These are phyloP conservation scores for Notamacropus eugenii DNA, from an alignment of 2,797 vertebrate species.

Conservation along the genomic window DNA sequence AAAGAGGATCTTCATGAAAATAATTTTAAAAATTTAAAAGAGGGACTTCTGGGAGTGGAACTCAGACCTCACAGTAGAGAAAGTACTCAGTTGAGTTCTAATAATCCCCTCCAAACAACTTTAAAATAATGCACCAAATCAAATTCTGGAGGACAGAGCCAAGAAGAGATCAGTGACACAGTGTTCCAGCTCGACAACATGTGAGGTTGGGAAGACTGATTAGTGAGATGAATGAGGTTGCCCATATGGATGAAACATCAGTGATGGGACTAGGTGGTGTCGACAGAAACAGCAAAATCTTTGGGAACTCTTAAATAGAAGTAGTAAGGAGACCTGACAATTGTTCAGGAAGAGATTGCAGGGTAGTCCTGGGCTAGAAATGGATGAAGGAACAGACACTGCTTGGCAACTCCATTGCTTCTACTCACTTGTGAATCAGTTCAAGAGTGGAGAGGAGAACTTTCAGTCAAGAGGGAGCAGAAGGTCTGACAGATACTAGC, in stretches of 20 bases:
- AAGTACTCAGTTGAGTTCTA: neutral
- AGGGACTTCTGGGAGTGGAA: neutral
- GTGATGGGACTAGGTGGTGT: neutral
- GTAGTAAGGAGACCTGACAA: too few relatives aligned
- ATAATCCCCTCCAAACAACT: neutral
- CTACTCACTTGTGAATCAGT: neutral
- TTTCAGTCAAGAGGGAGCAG: too few relatives aligned
- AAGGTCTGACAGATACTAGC: neutral
- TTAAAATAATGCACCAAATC: neutral
- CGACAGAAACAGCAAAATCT: neutral
- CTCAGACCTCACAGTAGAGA: neutral
- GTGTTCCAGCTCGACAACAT: neutral
- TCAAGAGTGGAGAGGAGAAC: neutral
- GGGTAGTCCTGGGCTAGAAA: too few relatives aligned
- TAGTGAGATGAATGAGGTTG: neutral
- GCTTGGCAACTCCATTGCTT: neutral
- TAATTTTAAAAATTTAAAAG: neutral
- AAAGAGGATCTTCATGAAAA: neutral
- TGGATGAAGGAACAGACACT: too few relatives aligned
- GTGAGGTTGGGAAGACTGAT: neutral
- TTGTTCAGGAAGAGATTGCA: too few relatives aligned
- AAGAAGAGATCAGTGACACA: neutral
- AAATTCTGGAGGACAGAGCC: neutral
- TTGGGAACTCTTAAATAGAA: neutral
- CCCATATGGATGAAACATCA: neutral